Base-by-base conservation (phyloP, 2,797 vertebrate species). In the Karalla daura region DNA sequence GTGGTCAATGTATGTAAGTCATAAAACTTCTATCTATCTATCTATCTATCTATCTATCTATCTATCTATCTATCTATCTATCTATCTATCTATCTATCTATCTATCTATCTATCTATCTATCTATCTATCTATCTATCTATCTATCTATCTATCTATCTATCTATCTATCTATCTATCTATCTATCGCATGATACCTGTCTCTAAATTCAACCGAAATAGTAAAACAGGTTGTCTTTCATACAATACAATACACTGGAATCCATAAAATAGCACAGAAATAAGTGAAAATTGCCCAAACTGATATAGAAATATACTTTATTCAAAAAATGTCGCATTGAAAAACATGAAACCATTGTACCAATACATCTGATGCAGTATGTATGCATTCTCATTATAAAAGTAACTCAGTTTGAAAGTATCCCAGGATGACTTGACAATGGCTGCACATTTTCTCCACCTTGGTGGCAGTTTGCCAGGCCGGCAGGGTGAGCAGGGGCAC, bases 401-500 rank as follows among this genome's bases (percentile, higher is more conserved):
- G 10, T 3, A 35, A 32, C 13, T 50, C 10, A n/a, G 2, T 17
- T 13, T 14, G 14, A 21, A 17, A 7, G 6, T 8, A 15, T 32
- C 20, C 6, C 0, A 24, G 37, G 43, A 52, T 33, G 58, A 67
- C 70, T 74, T 50, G 62, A 44, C 67, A 8, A 17, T 20, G 24
- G 7, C 14, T 39, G 12, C 20, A 53, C n/a, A 12, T 40, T 40
- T 50, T 11, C n/a, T n/a, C n/a, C n/a, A 28, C 28, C 23, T 20
- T 50, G 18, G 25, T 30, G 78, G 65, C 33, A 54, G 30, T 25
- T 20, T 35, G 45, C 51, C 70, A 77, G 60, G 27, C 59, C 11
- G 58, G 1, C 64, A 3, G 32, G 18, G 49, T 68, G 58, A 66
- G 15, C 3, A 36, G 23, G 35, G 25, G 37, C 43, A 44, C 32